Evolutionary conservation across 1,140 invertebrate species (phyloP).

Genomic region (Lordiphosa clarofinis): DNA sequence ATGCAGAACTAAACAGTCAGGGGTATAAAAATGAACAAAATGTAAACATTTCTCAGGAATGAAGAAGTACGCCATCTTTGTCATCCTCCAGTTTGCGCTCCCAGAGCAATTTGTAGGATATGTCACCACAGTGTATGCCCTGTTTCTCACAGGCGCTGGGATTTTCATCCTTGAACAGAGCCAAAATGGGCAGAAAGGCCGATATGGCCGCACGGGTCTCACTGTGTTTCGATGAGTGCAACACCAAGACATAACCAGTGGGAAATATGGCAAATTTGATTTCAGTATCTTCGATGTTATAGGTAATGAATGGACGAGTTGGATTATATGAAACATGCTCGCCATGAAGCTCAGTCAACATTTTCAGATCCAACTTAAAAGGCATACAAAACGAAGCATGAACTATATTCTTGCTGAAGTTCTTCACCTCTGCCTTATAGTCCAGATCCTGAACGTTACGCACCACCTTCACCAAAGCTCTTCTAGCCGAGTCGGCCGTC

Average conservation of each 20-base stretch:
- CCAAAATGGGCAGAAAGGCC: slow-evolving; percentile 42
- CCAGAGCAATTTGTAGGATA: slow-evolving; percentile 50
- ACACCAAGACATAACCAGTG: slow-evolving; percentile 44
- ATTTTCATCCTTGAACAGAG: slow-evolving; percentile 28
- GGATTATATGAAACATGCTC: slow-evolving; percentile 24
- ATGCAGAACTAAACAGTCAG: slow-evolving; percentile 24
- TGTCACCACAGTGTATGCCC: slow-evolving; percentile 19
- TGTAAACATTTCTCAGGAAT: slow-evolving; percentile 25
- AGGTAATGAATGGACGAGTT: slow-evolving; percentile 44
- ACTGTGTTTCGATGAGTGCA: slow-evolving; percentile 36
- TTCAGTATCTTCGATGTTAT: slow-evolving; percentile 20
- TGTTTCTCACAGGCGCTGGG: slow-evolving; percentile 24
- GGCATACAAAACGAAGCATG: slow-evolving; percentile 54
- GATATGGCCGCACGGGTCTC: slow-evolving; percentile 45
- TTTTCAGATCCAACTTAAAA: slow-evolving; percentile 45
- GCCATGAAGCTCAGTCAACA: slow-evolving; percentile 21
- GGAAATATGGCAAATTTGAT: slow-evolving; percentile 49
- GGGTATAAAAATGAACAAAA: slow-evolving; percentile 2
- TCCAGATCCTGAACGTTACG: slow-evolving; percentile 38
- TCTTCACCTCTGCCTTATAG: slow-evolving; percentile 36
- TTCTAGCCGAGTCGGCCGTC: slow-evolving; percentile 26
- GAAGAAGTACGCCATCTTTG: slow-evolving; percentile 35
- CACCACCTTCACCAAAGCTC: slow-evolving; percentile 33
- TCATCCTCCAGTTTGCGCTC: slow-evolving; percentile 49
- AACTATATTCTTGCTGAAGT: slow-evolving; percentile 40